These are phyloP conservation scores for Eumaeus atala DNA, from an alignment of 1,140 invertebrate genomes.

Conservation along the genomic window DNA sequence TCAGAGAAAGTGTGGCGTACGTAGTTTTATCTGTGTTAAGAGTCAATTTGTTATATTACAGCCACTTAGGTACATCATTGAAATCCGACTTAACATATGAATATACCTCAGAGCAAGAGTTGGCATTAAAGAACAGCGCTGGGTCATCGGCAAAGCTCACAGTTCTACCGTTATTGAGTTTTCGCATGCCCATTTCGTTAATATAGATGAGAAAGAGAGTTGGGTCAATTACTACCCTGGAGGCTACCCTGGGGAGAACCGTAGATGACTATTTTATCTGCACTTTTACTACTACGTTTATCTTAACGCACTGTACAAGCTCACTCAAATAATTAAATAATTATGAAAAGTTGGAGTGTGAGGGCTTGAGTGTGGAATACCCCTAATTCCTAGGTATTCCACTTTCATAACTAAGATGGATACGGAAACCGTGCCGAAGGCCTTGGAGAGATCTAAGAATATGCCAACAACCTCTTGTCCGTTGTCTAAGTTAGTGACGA, in stretches of 20 bases:
- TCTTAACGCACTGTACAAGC: conserved; percentile 13
- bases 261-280: too few species aligned
- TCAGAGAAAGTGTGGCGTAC: conserved; percentile 20
- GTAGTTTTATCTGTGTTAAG: conserved; percentile 28
- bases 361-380: not conserved
- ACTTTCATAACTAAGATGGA: conserved; percentile 16
- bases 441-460: conserved; percentile 28
- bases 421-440: conserved; percentile 23
- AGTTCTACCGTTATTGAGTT: conserved; percentile 16
- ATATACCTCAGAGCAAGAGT: conserved; percentile 18
- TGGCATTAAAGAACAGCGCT: conserved; percentile 19
- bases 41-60: conserved; percentile 21
- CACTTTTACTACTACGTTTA: conserved; percentile 16
- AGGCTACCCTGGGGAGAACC: too few species aligned
- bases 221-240: conserved; percentile 28
- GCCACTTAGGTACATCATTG: conserved; percentile 10
- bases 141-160: conserved; percentile 28
- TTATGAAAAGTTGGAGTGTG: conserved; percentile 10
- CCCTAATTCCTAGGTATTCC: conserved; percentile 17
- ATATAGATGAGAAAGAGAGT: conserved; percentile 28
- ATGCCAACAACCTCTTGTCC: conserved; percentile 15
- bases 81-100: conserved; percentile 12
- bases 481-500: conserved; percentile 14
- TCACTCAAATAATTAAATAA: conserved; percentile 14
- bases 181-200: conserved; percentile 21